A percentile compares a stretch with the other conserved stretches of the same genome.
Conservation (phyloP, 2,797 vertebrate species). For the Tapirus indicus region DNA sequence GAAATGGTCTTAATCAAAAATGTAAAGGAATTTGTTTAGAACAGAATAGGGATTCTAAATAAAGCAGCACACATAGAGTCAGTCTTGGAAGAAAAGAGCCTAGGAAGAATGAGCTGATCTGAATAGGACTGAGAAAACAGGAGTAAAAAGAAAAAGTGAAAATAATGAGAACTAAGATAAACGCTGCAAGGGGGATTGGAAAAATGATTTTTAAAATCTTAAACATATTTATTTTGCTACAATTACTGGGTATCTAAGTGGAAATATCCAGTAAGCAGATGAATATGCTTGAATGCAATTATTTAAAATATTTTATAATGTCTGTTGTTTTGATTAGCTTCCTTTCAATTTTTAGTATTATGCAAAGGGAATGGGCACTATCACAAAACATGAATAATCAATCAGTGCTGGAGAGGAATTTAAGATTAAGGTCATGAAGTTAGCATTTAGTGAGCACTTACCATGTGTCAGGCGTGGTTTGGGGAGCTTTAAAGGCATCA, state of each 20-base stretch:
- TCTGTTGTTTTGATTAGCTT: not conserved
- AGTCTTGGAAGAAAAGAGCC: not conserved
- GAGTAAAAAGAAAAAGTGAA: not conserved
- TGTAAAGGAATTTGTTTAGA: not conserved
- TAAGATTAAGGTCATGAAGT: not conserved
- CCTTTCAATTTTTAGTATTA: slow-evolving; percentile 2
- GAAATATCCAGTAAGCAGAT: not conserved
- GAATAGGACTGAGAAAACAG: not conserved
- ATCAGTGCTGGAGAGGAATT: not conserved
- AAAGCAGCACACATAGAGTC: not conserved
- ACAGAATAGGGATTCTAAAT: not conserved
- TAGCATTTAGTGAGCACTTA: not conserved
- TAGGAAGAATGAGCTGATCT: not conserved
- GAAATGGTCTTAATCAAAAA: slow-evolving; percentile 5
- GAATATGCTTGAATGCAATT: not conserved
- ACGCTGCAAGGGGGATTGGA: not conserved
- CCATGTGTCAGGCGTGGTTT: not conserved
- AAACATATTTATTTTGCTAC: not conserved
- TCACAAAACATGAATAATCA: not conserved
- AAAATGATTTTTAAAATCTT: not conserved
- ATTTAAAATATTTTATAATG: slow-evolving; percentile 5
- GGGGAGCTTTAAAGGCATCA: not conserved
- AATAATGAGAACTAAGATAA: not conserved
- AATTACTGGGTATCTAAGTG: not conserved
- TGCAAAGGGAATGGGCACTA: not conserved